Evolutionary conservation across 2,888 invertebrate genomes (phyloP), one percentile per base, ranked within the genome.

Genomic region (Ephialtes manifestator): DNA sequence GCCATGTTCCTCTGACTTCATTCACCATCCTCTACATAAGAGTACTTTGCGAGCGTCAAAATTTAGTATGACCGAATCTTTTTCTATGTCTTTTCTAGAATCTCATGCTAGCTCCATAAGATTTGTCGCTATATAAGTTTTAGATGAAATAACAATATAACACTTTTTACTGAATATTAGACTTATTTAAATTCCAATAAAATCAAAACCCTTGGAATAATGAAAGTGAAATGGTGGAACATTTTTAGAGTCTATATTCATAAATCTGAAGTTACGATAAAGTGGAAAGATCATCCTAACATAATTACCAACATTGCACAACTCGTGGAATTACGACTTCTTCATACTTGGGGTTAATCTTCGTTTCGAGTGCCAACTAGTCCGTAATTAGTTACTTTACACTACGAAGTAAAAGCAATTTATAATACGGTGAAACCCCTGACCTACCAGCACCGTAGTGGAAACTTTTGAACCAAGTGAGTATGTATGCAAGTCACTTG

Each of bases 381-480:
- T 18, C 24, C 7, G 43, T 78, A 78, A 70, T 78, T 60, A 78
- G 58, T 46, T 70, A 70, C 78, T 60, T 70, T 68, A 46, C 31
- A 70, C 43, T 31, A n/a, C 13, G n/a, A 60, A 51, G 39, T 48
- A 31, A 15, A 39, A 35, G 18, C 15, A 70, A 60, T 78, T 63
- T 60, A 60, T 35, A 70, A 70, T 35, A 13, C 35, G 13, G 46
- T 46, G 43, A 43, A 31, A 13, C 4, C 28, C n/a, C 43, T 18
- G n/a, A 55, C 67, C n/a, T n/a, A 58, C 53, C 55, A 4, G 39
- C 39, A 53, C 46, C 31, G 31, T 24, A 11, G 13, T 28, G 28
- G 28, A 3, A 58, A 28, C 28, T 13, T 15, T 24, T 28, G 28
- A 58, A 15, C 24, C 58, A 15, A 28, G 58, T 24, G 28, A 28